A percentile compares a stretch with the other conserved stretches of the same genome.
These are phyloP conservation scores for Lindbergichthys nudifrons DNA, from an alignment of 2,797 vertebrate genomes.

Conservation along the genomic window DNA sequence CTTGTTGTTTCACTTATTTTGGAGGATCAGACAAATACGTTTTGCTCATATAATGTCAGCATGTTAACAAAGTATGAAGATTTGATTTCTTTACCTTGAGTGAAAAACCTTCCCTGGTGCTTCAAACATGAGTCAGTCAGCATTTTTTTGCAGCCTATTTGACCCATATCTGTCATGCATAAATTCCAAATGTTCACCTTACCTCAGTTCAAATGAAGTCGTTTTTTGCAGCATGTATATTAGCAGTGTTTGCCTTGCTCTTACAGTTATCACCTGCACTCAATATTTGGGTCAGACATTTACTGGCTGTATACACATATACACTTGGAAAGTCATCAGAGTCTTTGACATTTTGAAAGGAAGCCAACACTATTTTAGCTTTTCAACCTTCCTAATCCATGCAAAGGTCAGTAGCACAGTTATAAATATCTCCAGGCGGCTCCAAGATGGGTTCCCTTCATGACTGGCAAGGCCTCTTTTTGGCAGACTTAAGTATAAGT, in stretches of 20 bases:
- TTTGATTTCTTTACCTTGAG: background rate
- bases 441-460: constrained; percentile 45
- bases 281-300: constrained; percentile 69
- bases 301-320: constrained; percentile 46
- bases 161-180: background rate
- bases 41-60: background rate
- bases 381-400: constrained; percentile 46
- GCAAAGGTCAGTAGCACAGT: constrained; percentile 61
- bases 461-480: constrained; percentile 55
- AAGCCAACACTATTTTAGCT: constrained; percentile 65
- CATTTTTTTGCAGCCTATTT: background rate
- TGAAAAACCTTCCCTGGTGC: background rate
- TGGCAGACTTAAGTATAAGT: constrained; percentile 32
- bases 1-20: background rate
- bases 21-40: background rate
- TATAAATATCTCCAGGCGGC: constrained; percentile 72
- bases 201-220: background rate
- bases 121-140: background rate
- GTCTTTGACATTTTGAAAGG: constrained; percentile 33
- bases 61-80: background rate
- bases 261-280: constrained; percentile 60
- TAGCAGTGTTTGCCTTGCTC: constrained; percentile 12
- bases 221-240: constrained; percentile 8
- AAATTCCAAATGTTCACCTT: background rate
- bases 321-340: constrained; percentile 38